These are phyloP conservation scores for Lemur catta DNA, from an alignment of 2,797 vertebrate genomes.

Conservation along the genomic window DNA sequence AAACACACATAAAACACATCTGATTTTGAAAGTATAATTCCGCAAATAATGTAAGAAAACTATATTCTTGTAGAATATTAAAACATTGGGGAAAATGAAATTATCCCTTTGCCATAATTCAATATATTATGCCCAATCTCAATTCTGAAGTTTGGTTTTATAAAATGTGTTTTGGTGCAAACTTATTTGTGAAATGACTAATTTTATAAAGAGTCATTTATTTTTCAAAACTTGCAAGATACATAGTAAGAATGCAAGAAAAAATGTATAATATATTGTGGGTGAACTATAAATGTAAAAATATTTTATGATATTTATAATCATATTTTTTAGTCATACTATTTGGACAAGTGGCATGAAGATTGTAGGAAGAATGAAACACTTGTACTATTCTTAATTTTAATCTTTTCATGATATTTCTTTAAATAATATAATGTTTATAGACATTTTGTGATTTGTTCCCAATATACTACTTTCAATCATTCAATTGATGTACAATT, in stretches of 20 bases:
- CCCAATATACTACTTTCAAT: not conserved
- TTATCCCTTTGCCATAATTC: not conserved
- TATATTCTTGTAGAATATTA: not conserved
- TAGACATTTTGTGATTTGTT: not conserved
- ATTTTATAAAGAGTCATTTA: not conserved
- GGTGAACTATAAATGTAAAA: not conserved
- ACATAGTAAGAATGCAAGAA: not conserved
- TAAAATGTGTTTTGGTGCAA: not conserved
- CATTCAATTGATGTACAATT: not conserved
- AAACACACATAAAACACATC: not conserved
- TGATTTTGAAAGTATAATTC: not conserved
- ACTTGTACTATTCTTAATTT: not conserved
- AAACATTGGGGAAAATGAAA: not conserved
- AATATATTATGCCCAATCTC: not conserved
- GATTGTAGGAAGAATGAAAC: not conserved
- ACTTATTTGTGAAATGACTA: not conserved
- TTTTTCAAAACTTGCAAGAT: not conserved
- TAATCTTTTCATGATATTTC: not conserved
- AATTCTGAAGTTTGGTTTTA: not conserved
- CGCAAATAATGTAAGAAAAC: not conserved
- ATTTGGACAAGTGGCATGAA: not conserved
- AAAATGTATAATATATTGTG: not conserved
- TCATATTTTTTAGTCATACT: not conserved
- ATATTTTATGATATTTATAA: not conserved
- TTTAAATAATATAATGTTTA: not conserved